Evolutionary conservation across 2,888 invertebrate species (phyloP).

Genomic region (Drosophila barbarae): DNA sequence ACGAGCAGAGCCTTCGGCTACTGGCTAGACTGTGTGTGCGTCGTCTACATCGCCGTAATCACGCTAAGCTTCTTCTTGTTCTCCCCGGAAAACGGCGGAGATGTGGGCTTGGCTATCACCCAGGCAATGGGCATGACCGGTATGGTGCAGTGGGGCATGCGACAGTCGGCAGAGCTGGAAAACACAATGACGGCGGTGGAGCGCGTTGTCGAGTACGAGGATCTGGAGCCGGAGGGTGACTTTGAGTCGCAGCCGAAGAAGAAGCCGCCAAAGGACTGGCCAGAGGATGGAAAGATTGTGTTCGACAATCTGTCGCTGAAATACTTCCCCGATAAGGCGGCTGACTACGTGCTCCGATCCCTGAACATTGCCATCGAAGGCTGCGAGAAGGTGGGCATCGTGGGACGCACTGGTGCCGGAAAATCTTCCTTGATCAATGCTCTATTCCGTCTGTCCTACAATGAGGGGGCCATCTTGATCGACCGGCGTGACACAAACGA

Average conservation of each 20-base stretch:
- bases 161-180: conserved; percentile 93
- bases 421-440: conserved; percentile 86
- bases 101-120: conserved; percentile 89
- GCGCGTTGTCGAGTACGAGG: conserved; percentile 85
- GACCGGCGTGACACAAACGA: conserved; percentile 87
- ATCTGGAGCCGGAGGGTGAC: conserved; percentile 80
- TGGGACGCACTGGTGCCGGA: conserved; percentile 88
- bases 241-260: conserved; percentile 85
- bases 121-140: conserved; percentile 90
- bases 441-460: conserved; percentile 88
- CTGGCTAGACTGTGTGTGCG: conserved; percentile 93
- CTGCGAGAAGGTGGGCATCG: conserved; percentile 85
- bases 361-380: conserved; percentile 84
- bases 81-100: conserved; percentile 85
- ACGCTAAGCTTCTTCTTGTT: conserved; percentile 91
- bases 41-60: conserved; percentile 91
- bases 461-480: conserved; percentile 89
- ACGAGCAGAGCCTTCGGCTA: conserved; percentile 96
- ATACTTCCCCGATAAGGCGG: conserved; percentile 84
- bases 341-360: conserved; percentile 87
- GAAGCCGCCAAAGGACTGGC: conserved; percentile 86
- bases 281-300: conserved; percentile 84
- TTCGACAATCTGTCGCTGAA: conserved; percentile 86
- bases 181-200: conserved; percentile 96
- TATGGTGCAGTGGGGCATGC: conserved; percentile 89